Percentiles rank a stretch among this genome's conserved stretches.
Conservation (phyloP, 2,113 vertebrate species). For the Odocoileus virginianus region DNA sequence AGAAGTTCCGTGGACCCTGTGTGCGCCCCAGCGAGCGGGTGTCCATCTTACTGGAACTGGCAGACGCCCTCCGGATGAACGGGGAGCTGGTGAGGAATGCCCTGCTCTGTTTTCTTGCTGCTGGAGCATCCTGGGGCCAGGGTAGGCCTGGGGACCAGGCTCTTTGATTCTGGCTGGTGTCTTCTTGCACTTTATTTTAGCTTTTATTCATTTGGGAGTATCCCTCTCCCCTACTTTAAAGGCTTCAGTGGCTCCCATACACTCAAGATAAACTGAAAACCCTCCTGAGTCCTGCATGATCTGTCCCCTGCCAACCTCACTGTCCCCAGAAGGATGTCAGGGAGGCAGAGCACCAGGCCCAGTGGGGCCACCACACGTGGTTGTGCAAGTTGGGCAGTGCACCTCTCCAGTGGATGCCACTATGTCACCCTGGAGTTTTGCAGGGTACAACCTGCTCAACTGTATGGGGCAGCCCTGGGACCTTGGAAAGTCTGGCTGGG, state of each 20-base stretch:
- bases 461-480: neutral
- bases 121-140: neutral
- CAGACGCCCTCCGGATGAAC: slow-evolving; percentile 77
- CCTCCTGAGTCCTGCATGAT: neutral
- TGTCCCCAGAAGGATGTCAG: neutral
- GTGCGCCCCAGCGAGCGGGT: slow-evolving; percentile 70
- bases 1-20: neutral
- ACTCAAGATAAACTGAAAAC: neutral
- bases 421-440: neutral
- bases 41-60: slow-evolving; percentile 81
- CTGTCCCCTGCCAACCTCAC: neutral
- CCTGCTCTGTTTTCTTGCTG: neutral
- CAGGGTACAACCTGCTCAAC: neutral
- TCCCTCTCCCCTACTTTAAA: neutral
- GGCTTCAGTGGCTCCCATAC: neutral
- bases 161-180: neutral
- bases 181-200: neutral
- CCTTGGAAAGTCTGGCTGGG: neutral
- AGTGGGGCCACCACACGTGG: rapidly evolving
- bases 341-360: neutral
- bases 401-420: neutral
- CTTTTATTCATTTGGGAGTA: neutral
- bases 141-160: neutral
- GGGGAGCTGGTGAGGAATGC: slow-evolving; percentile 80
- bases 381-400: neutral